phyloP scores from a whole-genome alignment of 2,888 invertebrate species.

The Orthonevra nobilis region DNA sequence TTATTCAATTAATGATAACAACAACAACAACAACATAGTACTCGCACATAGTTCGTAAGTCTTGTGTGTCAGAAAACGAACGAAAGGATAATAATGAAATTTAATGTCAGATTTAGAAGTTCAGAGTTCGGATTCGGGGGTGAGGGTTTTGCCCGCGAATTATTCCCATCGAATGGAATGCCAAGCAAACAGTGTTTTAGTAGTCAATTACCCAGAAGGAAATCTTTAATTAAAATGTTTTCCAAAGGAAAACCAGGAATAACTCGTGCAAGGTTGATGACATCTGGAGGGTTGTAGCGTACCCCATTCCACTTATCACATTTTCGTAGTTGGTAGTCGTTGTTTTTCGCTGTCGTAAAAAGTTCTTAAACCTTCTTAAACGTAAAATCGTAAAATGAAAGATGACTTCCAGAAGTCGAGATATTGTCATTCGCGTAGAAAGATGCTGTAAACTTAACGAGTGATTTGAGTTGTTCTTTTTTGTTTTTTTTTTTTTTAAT shows the following conservation, averaged over 20 bases:
- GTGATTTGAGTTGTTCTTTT: no score
- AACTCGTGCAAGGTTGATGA: constrained; percentile 30
- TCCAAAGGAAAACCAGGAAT: constrained; percentile 20
- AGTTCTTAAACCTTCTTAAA: no score
- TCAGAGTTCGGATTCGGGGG: constrained; percentile 24
- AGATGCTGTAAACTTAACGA: no score
- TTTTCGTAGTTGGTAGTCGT: background rate
- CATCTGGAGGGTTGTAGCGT: constrained; percentile 30
- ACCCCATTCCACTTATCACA: constrained; percentile 40
- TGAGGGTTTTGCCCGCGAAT: constrained; percentile 22
- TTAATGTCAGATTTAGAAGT: constrained; percentile 49
- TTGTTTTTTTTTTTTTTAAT: background rate
- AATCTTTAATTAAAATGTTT: constrained; percentile 65
- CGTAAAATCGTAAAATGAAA: constrained; percentile 35
- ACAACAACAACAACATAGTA: constrained; percentile 9
- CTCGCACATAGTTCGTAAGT: constrained; percentile 19
- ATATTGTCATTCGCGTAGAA: background rate
- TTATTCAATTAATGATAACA: constrained; percentile 57
- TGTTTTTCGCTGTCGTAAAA: no score
- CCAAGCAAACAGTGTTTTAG: constrained; percentile 51
- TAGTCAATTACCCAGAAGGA: constrained; percentile 67
- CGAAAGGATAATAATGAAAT: constrained; percentile 20
- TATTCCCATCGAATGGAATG: constrained; percentile 15
- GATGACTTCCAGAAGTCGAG: constrained; percentile 18
- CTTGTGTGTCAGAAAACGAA: background rate